phyloP scores from a whole-genome alignment of 2,113 vertebrate genomes.

The Malurus elegans region DNA sequence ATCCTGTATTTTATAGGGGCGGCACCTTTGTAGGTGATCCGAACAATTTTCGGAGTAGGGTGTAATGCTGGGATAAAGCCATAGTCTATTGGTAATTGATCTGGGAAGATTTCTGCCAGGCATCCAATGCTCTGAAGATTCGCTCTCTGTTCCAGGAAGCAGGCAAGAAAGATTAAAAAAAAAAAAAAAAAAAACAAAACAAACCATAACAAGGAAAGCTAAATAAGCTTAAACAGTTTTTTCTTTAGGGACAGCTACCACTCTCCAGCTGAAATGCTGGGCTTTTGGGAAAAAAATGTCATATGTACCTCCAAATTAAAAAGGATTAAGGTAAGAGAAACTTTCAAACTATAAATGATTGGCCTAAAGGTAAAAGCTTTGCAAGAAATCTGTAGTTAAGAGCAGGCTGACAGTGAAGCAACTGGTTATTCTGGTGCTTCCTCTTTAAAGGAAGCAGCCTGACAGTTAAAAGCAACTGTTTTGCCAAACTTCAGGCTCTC shows the following conservation, averaged over 20 bases:
- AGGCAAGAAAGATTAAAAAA: background rate
- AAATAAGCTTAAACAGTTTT: background rate
- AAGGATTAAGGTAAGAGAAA: background rate
- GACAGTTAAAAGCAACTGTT: background rate
- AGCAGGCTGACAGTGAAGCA: background rate
- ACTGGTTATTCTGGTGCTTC: background rate
- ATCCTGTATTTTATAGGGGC: conserved; percentile 70
- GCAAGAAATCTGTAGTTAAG: background rate
- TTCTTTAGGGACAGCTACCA: background rate
- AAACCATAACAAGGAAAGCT: background rate
- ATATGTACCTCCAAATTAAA: background rate
- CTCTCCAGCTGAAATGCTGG: background rate
- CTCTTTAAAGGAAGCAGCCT: background rate
- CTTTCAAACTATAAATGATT: background rate
- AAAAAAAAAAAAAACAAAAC: background rate
- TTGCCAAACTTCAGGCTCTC: background rate
- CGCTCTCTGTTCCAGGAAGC: conserved; percentile 65
- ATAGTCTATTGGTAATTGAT: conserved; percentile 69
- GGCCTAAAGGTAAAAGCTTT: background rate
- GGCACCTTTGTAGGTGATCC: conserved; percentile 14
- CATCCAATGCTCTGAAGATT: conserved; percentile 72
- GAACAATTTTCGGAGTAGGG: conserved; percentile 38
- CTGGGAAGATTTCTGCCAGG: conserved; percentile 58
- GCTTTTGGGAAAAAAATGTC: background rate
- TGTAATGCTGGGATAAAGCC: conserved; percentile 78